Evolutionary conservation across 1,140 invertebrate genomes (phyloP).

Genomic region (Drosophila carrolli): DNA sequence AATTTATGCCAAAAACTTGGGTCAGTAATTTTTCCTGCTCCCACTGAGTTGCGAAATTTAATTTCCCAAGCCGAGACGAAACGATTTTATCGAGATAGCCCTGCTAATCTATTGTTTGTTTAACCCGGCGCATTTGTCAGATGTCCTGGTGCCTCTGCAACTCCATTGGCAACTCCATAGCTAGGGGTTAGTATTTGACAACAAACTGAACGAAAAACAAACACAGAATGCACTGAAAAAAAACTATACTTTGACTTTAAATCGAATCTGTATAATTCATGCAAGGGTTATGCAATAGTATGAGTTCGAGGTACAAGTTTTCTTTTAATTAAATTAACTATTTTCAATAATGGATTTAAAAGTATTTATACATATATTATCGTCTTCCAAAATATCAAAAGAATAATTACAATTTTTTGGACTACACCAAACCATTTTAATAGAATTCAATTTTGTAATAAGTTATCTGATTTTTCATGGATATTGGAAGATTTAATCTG

Average conservation of each 20-base stretch:
- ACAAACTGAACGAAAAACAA: conserved; percentile 37
- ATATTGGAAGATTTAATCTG: neutral
- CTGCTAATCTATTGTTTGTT: conserved; percentile 35
- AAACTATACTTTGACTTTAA: no score
- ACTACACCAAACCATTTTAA: no score
- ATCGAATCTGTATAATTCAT: no score
- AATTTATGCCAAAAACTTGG: conserved; percentile 69
- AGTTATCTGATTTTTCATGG: no score
- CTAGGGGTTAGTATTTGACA: conserved; percentile 32
- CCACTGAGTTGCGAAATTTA: conserved; percentile 26
- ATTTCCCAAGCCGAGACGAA: conserved; percentile 21
- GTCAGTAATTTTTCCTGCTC: conserved; percentile 33
- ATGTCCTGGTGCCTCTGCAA: conserved; percentile 16
- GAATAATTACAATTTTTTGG: no score
- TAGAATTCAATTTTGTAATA: no score
- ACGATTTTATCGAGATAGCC: conserved; percentile 25
- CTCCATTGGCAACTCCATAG: conserved; percentile 18
- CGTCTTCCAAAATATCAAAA: no score
- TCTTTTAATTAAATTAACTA: no score
- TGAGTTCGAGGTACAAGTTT: no score
- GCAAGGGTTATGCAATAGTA: no score
- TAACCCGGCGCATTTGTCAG: conserved; percentile 40
- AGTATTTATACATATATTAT: no score
- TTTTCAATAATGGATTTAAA: no score
- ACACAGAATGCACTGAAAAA: conserved; percentile 8